These are phyloP conservation scores for Serilophus lunatus DNA, from an alignment of 2,113 vertebrate genomes.

Conservation along the genomic window DNA sequence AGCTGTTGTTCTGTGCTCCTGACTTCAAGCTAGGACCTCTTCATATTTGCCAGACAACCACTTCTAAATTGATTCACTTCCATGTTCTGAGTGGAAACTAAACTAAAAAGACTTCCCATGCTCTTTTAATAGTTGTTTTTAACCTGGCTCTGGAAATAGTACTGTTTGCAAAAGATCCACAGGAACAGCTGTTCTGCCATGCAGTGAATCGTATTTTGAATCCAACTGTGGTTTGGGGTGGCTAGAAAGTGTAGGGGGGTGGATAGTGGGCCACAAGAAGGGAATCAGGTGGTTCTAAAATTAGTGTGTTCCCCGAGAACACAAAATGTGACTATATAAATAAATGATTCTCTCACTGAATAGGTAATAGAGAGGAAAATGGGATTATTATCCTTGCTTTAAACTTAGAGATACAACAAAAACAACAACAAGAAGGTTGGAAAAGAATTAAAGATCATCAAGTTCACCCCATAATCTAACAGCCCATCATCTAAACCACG, in stretches of 20 bases:
- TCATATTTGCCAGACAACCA: background rate
- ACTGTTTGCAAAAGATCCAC: background rate
- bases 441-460: too few species aligned
- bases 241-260: background rate
- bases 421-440: too few species aligned
- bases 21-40: background rate
- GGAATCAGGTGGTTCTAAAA: background rate
- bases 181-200: background rate
- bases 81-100: background rate
- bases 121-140: background rate
- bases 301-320: background rate
- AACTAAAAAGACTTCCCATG: background rate
- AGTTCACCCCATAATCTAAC: too few species aligned
- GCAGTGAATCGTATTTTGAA: background rate
- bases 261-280: background rate
- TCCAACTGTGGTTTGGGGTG: background rate
- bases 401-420: background rate
- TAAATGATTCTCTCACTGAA: background rate
- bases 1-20: background rate
- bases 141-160: background rate
- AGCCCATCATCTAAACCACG: too few species aligned
- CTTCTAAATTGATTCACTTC: background rate
- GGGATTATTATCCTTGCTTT: background rate
- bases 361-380: background rate
- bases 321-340: background rate